Percentiles rank a stretch among this genome's conserved stretches.
Conservation (phyloP, 2,888 invertebrate species). For the Macropis europaea region DNA sequence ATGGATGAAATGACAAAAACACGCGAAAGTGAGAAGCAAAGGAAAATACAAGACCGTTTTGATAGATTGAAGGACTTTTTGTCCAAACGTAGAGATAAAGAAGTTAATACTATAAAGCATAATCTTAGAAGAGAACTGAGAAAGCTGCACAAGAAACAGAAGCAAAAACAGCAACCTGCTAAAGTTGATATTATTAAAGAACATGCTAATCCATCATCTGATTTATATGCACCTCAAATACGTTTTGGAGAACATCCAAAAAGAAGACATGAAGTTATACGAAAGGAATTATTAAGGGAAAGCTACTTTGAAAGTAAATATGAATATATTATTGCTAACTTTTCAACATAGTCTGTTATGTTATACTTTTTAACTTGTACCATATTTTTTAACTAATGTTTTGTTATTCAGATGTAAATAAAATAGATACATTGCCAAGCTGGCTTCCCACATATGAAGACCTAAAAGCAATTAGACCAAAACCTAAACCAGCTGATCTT, state of each 20-base stretch:
- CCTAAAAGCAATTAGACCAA: conserved; percentile 78
- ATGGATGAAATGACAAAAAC: conserved; percentile 84
- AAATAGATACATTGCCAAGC: conserved; percentile 80
- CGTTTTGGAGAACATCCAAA: conserved; percentile 84
- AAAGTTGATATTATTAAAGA: conserved; percentile 48
- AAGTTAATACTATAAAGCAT: conserved; percentile 82
- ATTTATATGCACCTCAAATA: conserved; percentile 84
- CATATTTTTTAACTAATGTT: conserved; percentile 9
- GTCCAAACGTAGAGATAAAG: conserved; percentile 82
- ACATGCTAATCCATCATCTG: conserved; percentile 82
- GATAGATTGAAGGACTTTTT: conserved; percentile 81
- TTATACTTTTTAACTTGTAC: not conserved
- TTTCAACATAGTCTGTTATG: not conserved
- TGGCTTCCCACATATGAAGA: conserved; percentile 81
- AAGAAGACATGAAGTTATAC: conserved; percentile 81
- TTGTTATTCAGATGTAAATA: conserved; percentile 81
- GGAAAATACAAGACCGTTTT: conserved; percentile 76
- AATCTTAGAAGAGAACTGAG: conserved; percentile 79
- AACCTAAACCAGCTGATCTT: conserved; percentile 71
- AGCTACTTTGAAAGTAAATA: conserved; percentile 53
- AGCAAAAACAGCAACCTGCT: conserved; percentile 52
- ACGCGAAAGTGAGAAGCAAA: conserved; percentile 80
- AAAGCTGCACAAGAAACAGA: conserved; percentile 80
- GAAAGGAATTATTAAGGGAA: conserved; percentile 53
- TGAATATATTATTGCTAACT: not conserved